These are phyloP conservation scores for Agonopterix subpropinquella DNA, from an alignment of 2,888 invertebrate species.

Conservation along the genomic window DNA sequence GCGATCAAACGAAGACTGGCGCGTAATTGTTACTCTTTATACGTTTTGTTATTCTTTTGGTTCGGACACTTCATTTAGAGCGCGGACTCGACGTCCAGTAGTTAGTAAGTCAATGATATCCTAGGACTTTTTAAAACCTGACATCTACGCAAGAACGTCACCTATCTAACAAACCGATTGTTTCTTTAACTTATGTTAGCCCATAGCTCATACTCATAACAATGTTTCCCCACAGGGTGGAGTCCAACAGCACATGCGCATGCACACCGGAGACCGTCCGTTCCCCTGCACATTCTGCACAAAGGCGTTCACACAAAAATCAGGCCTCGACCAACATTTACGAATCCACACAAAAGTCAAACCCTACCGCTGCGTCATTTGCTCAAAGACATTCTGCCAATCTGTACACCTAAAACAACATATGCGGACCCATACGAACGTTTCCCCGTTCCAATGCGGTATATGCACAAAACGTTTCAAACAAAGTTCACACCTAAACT, in stretches of 20 bases:
- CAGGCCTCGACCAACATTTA: slow-evolving; percentile 60
- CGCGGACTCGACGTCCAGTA: too few species aligned
- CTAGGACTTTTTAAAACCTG: too few species aligned
- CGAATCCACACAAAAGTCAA: slow-evolving; percentile 58
- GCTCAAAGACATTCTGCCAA: slow-evolving; percentile 58
- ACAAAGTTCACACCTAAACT: slow-evolving; percentile 61
- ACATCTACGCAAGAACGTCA: too few species aligned
- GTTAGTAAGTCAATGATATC: too few species aligned
- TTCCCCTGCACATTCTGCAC: slow-evolving; percentile 54
- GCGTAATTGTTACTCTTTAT: too few species aligned
- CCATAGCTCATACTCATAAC: too few species aligned
- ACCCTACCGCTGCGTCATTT: slow-evolving; percentile 61
- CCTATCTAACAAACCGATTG: too few species aligned
- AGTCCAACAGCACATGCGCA: slow-evolving; percentile 52
- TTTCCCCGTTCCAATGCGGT: slow-evolving; percentile 39
- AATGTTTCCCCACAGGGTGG: slow-evolving; percentile 34
- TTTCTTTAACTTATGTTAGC: too few species aligned
- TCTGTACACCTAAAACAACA: slow-evolving; percentile 60
- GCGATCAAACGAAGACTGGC: too few species aligned
- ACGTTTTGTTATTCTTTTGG: too few species aligned
- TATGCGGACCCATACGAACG: slow-evolving; percentile 63
- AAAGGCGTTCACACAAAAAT: slow-evolving; percentile 65
- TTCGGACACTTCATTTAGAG: too few species aligned
- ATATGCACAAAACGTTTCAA: slow-evolving; percentile 45
- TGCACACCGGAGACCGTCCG: slow-evolving; percentile 58